Evolutionary conservation across 2,888 invertebrate species (phyloP).

Genomic region (Muschampia staudingeri): DNA sequence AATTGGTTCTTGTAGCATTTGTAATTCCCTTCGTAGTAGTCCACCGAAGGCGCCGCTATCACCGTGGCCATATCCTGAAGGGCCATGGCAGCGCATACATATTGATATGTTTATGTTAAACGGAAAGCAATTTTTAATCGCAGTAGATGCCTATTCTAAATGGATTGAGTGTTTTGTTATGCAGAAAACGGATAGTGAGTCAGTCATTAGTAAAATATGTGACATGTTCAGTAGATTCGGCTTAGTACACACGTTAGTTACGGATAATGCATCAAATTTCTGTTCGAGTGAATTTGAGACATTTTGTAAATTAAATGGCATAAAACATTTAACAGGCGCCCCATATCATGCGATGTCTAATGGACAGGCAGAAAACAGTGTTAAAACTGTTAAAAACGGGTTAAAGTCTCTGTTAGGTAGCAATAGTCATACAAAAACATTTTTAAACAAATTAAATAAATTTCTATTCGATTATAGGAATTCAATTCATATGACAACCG

Average conservation of each 20-base stretch:
- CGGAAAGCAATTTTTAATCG: slow-evolving; percentile 8
- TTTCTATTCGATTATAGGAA: slow-evolving; percentile 11
- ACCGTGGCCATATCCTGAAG: slow-evolving; percentile 3
- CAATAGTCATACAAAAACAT: not conserved
- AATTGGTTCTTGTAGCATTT: not conserved
- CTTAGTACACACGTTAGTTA: not conserved
- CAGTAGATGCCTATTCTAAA: slow-evolving; percentile 13
- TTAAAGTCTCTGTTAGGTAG: not conserved
- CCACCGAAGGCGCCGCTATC: not conserved
- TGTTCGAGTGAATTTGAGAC: not conserved
- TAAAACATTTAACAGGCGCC: not conserved
- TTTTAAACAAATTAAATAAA: slow-evolving; percentile 10
- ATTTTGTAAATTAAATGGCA: slow-evolving; percentile 17
- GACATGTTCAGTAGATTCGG: slow-evolving; percentile 16
- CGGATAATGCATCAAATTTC: slow-evolving; percentile 17
- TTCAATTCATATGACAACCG: not conserved
- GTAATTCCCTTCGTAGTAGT: not conserved
- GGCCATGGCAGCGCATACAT: not conserved
- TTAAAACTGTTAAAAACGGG: slow-evolving; percentile 3
- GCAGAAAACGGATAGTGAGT: slow-evolving; percentile 14
- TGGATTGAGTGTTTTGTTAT: slow-evolving; percentile 9
- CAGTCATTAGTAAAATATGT: slow-evolving; percentile 2
- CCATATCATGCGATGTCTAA: slow-evolving; percentile 1
- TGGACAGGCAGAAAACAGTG: slow-evolving; percentile 9
- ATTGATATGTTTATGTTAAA: slow-evolving; percentile 8